Base-by-base conservation (phyloP, 2,797 vertebrate species). In the Malurus leucopterus region DNA sequence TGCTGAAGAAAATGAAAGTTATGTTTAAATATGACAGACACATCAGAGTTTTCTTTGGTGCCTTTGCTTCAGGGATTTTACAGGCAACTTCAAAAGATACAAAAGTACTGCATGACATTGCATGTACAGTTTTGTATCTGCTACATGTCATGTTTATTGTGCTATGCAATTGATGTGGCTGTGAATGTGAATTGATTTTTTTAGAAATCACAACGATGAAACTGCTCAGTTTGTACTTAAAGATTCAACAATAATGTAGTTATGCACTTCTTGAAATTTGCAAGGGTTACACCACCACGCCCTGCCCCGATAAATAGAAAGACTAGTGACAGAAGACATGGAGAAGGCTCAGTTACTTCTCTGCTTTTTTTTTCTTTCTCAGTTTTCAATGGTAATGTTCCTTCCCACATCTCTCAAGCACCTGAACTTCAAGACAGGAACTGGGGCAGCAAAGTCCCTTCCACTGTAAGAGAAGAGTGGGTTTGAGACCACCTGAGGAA, bases 1-100 rank as follows among this genome's bases (percentile, higher is more conserved):
- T 74, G 73, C 54, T 92, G 93, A 90, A 92, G 84, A 92, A 94
- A 95, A 88, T 40, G 59, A 81, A 95, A 95, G 51, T 72, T 62
- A 58, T 78, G 34, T 91, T 96, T 91, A 49, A n/a, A n/a, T 74
- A 18, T 44, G 71, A 43, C 63, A 86, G 57, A 89, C 86, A 90
- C 86, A 92, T 94, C 94, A 72, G 70, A 26, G 51, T 86, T 63
- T 95, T 82, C 79, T 92, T 88, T 93, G 70, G 29, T 86, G 27
- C 67, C 49, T 85, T 73, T 91, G 50, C 93, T 92, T 93, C 72
- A 76, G 70, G 40, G 34, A 79, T 64, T 84, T 89, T 85, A 81
- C 59, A 78, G 77, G 19, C 51, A 84, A 44, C 50, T 72, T 40
- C 30, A 84, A 75, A 58, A 75, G 69, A 16, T 61, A 49, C 20